Percentiles rank a stretch among this genome's conserved stretches.
These are phyloP conservation scores for Notodonta ziczac DNA, from an alignment of 2,888 invertebrate species.

Conservation along the genomic window DNA sequence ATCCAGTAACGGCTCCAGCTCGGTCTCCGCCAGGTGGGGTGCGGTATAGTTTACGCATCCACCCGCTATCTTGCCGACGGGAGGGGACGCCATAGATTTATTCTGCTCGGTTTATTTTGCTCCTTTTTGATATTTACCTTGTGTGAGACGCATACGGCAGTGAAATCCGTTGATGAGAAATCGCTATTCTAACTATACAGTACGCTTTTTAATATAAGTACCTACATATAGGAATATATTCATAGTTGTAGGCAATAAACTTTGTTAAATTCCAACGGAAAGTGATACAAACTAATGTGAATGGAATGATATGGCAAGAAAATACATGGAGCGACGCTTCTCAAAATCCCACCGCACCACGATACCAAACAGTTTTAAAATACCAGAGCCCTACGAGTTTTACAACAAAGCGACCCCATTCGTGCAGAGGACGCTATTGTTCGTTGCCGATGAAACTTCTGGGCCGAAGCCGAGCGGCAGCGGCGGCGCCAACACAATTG, in stretches of 20 bases:
- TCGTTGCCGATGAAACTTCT: conserved; percentile 77
- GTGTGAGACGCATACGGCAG: conserved; percentile 23
- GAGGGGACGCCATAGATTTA: conserved; percentile 66
- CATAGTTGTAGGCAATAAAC: not conserved
- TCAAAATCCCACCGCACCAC: conserved; percentile 77
- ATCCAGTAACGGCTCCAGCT: conserved; percentile 33
- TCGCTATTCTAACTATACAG: conserved; percentile 38
- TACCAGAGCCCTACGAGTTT: conserved; percentile 77
- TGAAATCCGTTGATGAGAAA: conserved; percentile 30
- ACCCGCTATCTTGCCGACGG: conserved; percentile 56
- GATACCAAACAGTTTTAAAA: conserved; percentile 77
- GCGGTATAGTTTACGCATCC: conserved; percentile 61
- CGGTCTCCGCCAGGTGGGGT: conserved; percentile 51
- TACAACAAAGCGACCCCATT: conserved; percentile 82
- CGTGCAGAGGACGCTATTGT: conserved; percentile 77
- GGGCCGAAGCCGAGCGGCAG: conserved; percentile 66
- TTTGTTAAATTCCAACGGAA: conserved; percentile 8
- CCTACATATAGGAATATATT: too few species aligned
- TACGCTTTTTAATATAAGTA: too few species aligned
- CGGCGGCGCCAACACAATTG: conserved; percentile 38
- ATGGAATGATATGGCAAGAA: conserved; percentile 78
- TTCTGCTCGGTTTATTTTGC: conserved; percentile 65
- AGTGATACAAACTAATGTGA: conserved; percentile 27
- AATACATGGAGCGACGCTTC: conserved; percentile 82
- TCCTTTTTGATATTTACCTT: conserved; percentile 45